Conservation (phyloP, 2,797 vertebrate species). For the Sebastes oblongus region DNA sequence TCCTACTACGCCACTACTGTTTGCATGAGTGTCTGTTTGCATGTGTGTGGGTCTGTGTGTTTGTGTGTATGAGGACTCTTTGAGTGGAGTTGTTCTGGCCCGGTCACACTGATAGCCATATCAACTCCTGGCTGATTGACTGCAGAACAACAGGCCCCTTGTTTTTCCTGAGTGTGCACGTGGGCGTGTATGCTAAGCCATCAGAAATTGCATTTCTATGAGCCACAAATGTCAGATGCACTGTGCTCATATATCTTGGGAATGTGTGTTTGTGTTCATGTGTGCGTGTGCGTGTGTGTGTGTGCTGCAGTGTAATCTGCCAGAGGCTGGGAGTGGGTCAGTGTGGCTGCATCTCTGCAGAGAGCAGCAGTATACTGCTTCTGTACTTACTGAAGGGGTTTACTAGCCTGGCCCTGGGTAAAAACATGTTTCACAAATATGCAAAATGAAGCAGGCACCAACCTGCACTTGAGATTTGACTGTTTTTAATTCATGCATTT, state of each 20-base stretch:
- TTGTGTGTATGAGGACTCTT: slow-evolving; percentile 48
- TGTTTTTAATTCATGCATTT: background rate
- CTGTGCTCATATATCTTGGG: slow-evolving; percentile 18
- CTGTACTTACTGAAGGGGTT: slow-evolving; percentile 12
- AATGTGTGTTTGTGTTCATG: background rate
- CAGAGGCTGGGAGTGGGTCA: slow-evolving; percentile 68
- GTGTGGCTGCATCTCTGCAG: slow-evolving; percentile 42
- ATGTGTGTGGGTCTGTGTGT: slow-evolving; percentile 23
- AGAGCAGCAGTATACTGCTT: slow-evolving; percentile 40
- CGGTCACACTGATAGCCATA: slow-evolving; percentile 66
- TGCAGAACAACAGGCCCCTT: slow-evolving; percentile 65
- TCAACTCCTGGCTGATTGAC: slow-evolving; percentile 70
- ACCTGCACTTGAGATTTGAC: background rate
- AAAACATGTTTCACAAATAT: slow-evolving; percentile 14
- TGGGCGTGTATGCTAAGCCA: slow-evolving; percentile 46
- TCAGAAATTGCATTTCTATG: slow-evolving; percentile 58
- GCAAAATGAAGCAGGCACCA: background rate
- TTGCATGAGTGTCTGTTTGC: slow-evolving; percentile 9
- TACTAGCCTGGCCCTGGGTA: background rate
- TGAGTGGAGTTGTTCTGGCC: slow-evolving; percentile 57
- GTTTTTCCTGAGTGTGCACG: slow-evolving; percentile 34
- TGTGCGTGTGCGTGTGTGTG: background rate
- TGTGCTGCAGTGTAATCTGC: slow-evolving; percentile 60
- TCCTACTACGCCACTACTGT: slow-evolving; percentile 33
- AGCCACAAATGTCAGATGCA: slow-evolving; percentile 43